Evolutionary conservation across 2,113 vertebrate species (phyloP).

Genomic region (Serinus canaria): DNA sequence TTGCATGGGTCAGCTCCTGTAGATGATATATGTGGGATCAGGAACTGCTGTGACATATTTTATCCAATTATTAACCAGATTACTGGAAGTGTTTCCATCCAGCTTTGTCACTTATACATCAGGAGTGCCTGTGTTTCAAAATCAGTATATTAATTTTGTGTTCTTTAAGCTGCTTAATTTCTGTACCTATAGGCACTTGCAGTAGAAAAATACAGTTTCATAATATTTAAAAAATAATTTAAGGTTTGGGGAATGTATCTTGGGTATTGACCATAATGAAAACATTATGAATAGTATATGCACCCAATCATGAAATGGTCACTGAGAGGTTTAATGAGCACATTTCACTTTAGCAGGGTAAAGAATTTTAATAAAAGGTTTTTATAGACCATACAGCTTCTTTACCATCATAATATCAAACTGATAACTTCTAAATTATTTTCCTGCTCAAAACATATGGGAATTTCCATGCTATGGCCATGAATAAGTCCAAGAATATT

Average conservation of each 20-base stretch:
- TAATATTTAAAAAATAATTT: not conserved
- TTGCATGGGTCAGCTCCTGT: not conserved
- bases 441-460: not conserved
- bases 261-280: not conserved
- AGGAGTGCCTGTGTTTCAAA: not conserved
- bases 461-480: not conserved
- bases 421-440: not conserved
- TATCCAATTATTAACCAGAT: not conserved
- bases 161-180: not conserved
- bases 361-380: not conserved
- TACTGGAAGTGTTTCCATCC: not conserved
- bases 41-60: not conserved
- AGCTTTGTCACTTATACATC: not conserved
- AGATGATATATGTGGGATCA: not conserved
- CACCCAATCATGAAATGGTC: not conserved
- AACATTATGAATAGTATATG: not conserved
- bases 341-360: not conserved
- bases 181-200: not conserved
- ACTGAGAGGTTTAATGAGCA: not conserved
- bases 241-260: not conserved
- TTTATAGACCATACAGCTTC: not conserved
- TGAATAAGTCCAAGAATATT: not conserved
- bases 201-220: not conserved
- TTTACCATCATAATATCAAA: not conserved
- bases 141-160: not conserved